Conservation (phyloP, 2,797 vertebrate genomes). For the Cryptoblepharus egeriae region DNA sequence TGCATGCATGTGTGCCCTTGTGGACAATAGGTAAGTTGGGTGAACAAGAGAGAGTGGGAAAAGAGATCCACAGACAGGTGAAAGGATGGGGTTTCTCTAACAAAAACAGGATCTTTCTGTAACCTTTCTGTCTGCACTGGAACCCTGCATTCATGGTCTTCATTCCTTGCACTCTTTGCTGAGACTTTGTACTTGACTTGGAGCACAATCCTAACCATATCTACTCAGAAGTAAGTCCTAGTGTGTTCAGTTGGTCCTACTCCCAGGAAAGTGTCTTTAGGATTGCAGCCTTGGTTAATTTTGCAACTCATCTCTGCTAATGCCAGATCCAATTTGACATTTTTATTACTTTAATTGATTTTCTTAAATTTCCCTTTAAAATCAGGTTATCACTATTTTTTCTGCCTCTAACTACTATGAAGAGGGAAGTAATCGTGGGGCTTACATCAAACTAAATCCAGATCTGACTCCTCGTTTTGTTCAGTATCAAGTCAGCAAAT, state of each 20-base stretch:
- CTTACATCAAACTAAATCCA: slow-evolving; percentile 90
- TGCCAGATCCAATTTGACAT: slow-evolving; percentile 17
- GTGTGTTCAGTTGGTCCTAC: too few species aligned
- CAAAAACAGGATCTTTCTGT: background rate
- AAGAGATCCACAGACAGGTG: too few species aligned
- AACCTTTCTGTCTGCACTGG: too few species aligned
- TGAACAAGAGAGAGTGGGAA: too few species aligned
- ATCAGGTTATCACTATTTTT: slow-evolving; percentile 95
- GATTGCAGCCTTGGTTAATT: background rate
- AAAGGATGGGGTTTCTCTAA: too few species aligned
- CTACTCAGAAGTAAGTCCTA: too few species aligned
- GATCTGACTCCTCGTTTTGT: slow-evolving; percentile 86
- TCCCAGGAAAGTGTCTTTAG: too few species aligned
- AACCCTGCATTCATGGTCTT: background rate
- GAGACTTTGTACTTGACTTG: too few species aligned
- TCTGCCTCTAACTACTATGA: slow-evolving; percentile 99
- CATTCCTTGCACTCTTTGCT: too few species aligned
- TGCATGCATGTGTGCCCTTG: too few species aligned
- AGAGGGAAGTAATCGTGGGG: slow-evolving; percentile 95
- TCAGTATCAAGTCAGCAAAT: slow-evolving; percentile 90
- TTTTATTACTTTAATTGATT: background rate
- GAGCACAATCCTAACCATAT: too few species aligned
- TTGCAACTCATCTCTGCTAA: background rate
- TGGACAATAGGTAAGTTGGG: too few species aligned
- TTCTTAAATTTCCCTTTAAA: slow-evolving; percentile 35